Percentiles rank a stretch among this genome's conserved stretches.
Evolutionary conservation across 2,888 invertebrate species (phyloP).

Genomic region (Villa cingulata): DNA sequence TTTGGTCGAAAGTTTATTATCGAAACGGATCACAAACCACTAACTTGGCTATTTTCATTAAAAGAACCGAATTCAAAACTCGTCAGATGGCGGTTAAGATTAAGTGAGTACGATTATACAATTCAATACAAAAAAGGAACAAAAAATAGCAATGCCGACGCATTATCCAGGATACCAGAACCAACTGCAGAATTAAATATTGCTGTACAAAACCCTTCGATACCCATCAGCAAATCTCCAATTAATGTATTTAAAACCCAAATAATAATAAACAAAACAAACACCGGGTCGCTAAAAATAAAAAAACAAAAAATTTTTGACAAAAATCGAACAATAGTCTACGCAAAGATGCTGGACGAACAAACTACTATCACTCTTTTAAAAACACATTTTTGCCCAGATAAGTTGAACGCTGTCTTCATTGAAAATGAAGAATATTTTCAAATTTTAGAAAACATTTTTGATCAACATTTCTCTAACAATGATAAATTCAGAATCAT

Average conservation of each 20-base stretch:
- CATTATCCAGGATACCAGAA: no score
- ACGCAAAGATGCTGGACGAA: neutral
- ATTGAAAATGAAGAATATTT: conserved; percentile 5
- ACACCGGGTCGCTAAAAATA: conserved; percentile 5
- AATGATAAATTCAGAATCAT: neutral
- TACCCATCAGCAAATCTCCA: neutral
- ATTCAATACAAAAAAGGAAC: no score
- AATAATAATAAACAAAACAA: conserved; percentile 2
- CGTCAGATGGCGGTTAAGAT: no score
- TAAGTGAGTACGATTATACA: no score
- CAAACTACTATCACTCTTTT: conserved; percentile 4
- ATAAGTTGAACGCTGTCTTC: conserved; percentile 6
- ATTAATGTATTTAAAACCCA: neutral
- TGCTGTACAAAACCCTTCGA: neutral
- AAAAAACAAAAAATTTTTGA: conserved; percentile 5
- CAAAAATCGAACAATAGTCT: neutral
- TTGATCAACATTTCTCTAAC: neutral
- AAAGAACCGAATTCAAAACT: no score
- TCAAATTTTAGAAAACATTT: neutral
- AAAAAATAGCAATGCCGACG: neutral
- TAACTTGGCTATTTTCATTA: no score
- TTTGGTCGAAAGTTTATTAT: no score
- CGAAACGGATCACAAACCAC: no score
- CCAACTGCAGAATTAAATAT: no score
- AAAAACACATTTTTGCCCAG: conserved; percentile 8